Conservation (phyloP, 2,888 invertebrate genomes). For the Hecatera dysodea region DNA sequence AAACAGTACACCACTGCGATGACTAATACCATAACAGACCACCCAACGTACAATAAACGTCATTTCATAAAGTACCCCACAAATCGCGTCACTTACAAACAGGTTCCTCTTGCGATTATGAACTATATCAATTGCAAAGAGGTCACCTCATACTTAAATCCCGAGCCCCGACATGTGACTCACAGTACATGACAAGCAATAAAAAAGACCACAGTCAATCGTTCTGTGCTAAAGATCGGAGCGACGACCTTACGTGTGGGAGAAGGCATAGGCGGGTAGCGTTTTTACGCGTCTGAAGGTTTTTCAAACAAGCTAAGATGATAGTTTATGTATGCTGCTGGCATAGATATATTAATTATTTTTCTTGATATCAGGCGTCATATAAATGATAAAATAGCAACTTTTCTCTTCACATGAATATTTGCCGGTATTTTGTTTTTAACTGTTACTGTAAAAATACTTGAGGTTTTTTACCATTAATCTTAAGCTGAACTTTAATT, state of each 20-base stretch:
- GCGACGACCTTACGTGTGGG: slow-evolving; percentile 83
- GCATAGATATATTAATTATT: background rate
- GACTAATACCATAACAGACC: background rate
- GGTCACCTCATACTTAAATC: slow-evolving; percentile 64
- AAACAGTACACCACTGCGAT: too few relatives aligned
- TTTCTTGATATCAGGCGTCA: background rate
- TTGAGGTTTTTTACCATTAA: background rate
- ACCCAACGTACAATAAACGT: background rate
- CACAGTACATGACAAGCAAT: slow-evolving; percentile 77
- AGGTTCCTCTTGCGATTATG: slow-evolving; percentile 34
- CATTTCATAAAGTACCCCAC: slow-evolving; percentile 2
- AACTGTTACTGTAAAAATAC: too few relatives aligned
- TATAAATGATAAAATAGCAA: background rate
- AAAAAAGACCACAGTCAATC: slow-evolving; percentile 85
- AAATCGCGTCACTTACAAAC: slow-evolving; percentile 15
- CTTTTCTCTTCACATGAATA: background rate
- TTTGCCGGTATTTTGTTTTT: too few relatives aligned
- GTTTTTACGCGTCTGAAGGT: background rate
- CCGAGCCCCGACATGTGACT: slow-evolving; percentile 64
- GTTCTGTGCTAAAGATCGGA: slow-evolving; percentile 87
- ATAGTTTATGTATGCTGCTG: background rate
- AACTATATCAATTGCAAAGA: slow-evolving; percentile 61
- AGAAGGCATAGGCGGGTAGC: slow-evolving; percentile 32
- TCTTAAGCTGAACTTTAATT: too few relatives aligned
- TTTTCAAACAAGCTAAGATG: background rate